Evolutionary conservation across 92 coral and sea anemone species (phyloP), one percentile per base, ranked within the genome.

Genomic region (Palythoa heliodiscus): DNA sequence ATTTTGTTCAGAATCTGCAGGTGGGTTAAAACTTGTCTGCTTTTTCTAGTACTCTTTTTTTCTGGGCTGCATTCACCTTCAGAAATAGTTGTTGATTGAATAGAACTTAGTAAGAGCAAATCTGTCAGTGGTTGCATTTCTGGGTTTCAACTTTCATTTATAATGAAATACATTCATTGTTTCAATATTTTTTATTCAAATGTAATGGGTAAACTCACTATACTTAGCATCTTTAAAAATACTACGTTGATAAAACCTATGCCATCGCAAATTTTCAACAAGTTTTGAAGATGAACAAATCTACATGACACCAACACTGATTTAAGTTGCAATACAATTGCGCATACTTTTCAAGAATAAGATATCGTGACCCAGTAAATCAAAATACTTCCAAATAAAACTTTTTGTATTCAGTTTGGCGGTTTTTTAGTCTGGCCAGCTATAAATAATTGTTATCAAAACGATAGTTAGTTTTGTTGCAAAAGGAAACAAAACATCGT

Each of bases 261-360:
- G 61, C 61, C 61, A 55, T 55, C 19, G 16, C 61, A 55, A 73
- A 73, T 61, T 77, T 78, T 37, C 54, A 78, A 61, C 47, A n/a
- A 24, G 63, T 47, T 80, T 66, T 10, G 12, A 48, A 47, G 19
- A 66, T 23, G 61, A 37, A 20, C 20, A 52, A 75, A 22, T n/a
- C 2, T 17, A 10, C 9, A 63, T 10, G 2, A 19, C 69, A 63
- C n/a, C 20, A 16, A 15, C 24, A 5, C 19, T 16, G 54, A 57
- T 57, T 78, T 43, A 35, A 10, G 13, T 16, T 64, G 57, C 52
- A 58, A 35, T 78, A 60, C 16, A n/a, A 47, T 47, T 74, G 38
- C 35, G 11, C n/a, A 9, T 53, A 43, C 73, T 29, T 69, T 7
- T 37, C 47, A 29, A 24, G 17, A 15, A 25, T 24, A 25, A 69